Base-by-base conservation (phyloP, 2,888 invertebrate genomes). In the Isotomurus palustris region DNA sequence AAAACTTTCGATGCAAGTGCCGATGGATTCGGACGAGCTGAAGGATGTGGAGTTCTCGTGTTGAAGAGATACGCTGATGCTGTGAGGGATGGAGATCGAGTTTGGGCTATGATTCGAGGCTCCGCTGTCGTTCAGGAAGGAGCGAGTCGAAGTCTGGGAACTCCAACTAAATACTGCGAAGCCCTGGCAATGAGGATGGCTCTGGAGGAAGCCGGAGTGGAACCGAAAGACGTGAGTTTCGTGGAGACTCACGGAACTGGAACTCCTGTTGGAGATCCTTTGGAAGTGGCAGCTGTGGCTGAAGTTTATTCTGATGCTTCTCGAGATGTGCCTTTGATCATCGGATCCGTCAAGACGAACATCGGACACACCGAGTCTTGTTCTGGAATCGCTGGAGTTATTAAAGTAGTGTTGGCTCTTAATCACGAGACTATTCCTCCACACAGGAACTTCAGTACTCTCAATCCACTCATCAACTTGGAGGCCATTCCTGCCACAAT, bases 281-380 rank as follows among this genome's bases (percentile, higher is more conserved):
- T 62, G 28, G 64, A 64, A 53, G 41, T 61, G 2, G 53, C 58
- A 28, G 55, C 64, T 0, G 52, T 64, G 4, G 49, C 32, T 8
- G 53, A 55, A 35, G 61, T 54, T 3, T 64, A 62, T 35, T 27
- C 53, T 12, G 25, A 25, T 25, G 43, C 29, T 19, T 45, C 27
- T 12, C 21, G 50, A 24, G 29, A 22, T 0, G 12, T 29, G 14
- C 53, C 61, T 0, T 43, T 59, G n/a, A 35, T 57, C 4, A 56
- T 61, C 38, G 64, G 61, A 1, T 59, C 59, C n/a, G 64, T 62
- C 1, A 65, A 65, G 24, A 65, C 64, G 1, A 65, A 65, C 22
- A 48, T 65, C 10, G 64, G 64, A 1, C 64, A 65, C 43, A 60
- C 62, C 0, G 64, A 64, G 29, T 55, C 57, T 0, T 54, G 57